Evolutionary conservation across 1,140 invertebrate species (phyloP), one percentile per base, ranked within the genome.

Genomic region (Papilio helenus): DNA sequence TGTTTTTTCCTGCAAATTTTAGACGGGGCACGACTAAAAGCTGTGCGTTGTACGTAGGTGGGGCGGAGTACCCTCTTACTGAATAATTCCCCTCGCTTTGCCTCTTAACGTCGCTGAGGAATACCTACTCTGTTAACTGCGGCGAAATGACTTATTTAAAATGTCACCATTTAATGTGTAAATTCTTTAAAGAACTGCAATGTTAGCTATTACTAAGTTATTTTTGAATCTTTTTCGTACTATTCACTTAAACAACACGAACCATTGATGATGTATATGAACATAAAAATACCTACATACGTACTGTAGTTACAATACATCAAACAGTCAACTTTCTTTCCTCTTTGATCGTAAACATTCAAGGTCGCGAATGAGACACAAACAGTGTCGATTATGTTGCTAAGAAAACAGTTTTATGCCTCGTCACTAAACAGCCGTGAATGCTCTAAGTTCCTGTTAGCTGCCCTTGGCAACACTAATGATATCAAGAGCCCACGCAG

Each of bases 91-190:
- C 49, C 49, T 39, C 73, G 16, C 49, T 76, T 51, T 55, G 14
- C 73, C 73, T 76, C 73, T 76, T 76, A 76, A 76, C 46, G 49
- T 76, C 73, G 73, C 73, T 18, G 18, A 76, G 73, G n/a, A 76
- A 76, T 76, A 49, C 73, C 26, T 76, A 49, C 51, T 34, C 51
- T 23, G 73, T 55, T 76, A 76, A 76, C 51, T 55, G 51, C 51
- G 51, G 51, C 18, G 18, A 55, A 55, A 55, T 55, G 51, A 55
- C 51, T 55, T n/a, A 55, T 55, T 55, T 55, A 55, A 55, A 55
- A 55, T 55, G 51, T 55, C 51, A 20, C 51, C n/a, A 51, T 49
- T 61, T 61, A 76, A 55, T 51, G 49, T 76, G 20, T 4, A 74
- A 76, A 76, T 76, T 76, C 46, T 55, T 76, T 61, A 26, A 61